These are phyloP conservation scores for Brachionus sp. DNA, from an alignment of 1,140 invertebrate species.

Conservation along the genomic window DNA sequence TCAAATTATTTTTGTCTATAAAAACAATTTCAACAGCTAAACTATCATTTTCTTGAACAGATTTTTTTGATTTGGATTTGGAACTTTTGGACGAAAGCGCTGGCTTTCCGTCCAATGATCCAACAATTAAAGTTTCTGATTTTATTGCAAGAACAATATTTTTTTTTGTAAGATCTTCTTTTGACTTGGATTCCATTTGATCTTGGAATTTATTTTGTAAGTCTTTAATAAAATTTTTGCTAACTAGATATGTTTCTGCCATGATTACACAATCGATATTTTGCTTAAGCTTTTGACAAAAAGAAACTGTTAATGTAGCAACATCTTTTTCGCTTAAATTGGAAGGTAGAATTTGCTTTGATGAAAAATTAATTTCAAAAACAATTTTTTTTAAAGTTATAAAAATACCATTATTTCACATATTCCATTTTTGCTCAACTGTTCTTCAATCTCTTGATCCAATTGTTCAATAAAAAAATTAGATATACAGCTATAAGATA, in stretches of 20 bases:
- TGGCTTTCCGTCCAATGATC: background rate
- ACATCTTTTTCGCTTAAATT: background rate
- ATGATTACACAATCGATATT: background rate
- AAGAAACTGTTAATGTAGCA: background rate
- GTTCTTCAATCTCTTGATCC: constrained; percentile 78
- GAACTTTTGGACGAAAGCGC: background rate
- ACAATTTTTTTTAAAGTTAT: constrained; percentile 34
- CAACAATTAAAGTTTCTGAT: background rate
- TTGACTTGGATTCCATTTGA: constrained; percentile 26
- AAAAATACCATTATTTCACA: constrained; percentile 68
- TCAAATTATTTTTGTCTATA: background rate
- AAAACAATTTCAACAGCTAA: background rate
- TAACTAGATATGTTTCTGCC: constrained; percentile 33
- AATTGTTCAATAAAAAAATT: constrained; percentile 71
- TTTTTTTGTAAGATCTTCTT: constrained; percentile 6
- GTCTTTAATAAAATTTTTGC: constrained; percentile 2
- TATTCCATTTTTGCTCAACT: constrained; percentile 69
- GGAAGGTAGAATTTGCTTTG: constrained; percentile 2
- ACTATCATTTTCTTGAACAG: background rate
- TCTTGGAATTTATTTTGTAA: constrained; percentile 6
- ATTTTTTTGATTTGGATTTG: constrained; percentile 42
- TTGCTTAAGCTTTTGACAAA: background rate
- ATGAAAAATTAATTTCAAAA: constrained; percentile 48
- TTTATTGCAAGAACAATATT: constrained; percentile 23
- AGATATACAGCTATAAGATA: constrained; percentile 62